Conservation (phyloP, 2,888 invertebrate genomes). For the Zeuzera pyrina region DNA sequence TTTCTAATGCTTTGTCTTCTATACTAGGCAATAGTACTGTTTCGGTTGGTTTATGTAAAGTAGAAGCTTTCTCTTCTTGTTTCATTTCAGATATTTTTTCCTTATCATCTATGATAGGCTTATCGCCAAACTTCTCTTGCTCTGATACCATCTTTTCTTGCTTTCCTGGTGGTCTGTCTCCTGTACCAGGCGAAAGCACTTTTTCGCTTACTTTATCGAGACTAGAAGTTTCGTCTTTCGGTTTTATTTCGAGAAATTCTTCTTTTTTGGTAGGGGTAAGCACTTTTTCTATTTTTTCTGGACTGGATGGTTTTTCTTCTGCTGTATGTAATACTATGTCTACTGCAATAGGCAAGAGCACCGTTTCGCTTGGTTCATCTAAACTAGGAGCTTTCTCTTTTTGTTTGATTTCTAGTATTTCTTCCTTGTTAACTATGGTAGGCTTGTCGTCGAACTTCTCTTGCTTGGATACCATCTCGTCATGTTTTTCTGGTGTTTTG, state of each 20-base stretch:
- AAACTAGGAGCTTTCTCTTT: background rate
- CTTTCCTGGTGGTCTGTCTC: background rate
- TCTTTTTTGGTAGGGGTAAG: background rate
- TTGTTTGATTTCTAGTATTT: background rate
- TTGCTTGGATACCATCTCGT: slow-evolving; percentile 6
- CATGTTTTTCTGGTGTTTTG: slow-evolving; percentile 1
- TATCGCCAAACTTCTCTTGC: background rate
- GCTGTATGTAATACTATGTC: too few relatives aligned
- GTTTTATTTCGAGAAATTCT: background rate
- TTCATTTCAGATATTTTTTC: too few relatives aligned
- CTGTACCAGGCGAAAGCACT: background rate
- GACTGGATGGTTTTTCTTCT: too few relatives aligned
- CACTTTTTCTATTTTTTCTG: background rate
- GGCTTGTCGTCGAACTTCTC: slow-evolving; percentile 6
- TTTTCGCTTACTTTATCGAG: background rate
- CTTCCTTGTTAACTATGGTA: background rate
- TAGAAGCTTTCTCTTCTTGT: background rate
- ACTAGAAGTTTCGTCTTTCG: background rate
- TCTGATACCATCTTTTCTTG: background rate
- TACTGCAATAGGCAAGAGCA: too few relatives aligned
- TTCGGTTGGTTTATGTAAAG: background rate
- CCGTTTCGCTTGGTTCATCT: slow-evolving; percentile 1
- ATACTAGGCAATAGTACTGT: background rate
- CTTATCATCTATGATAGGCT: background rate
- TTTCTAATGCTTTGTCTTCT: background rate